A percentile compares a stretch with the other conserved stretches of the same genome.
These are phyloP conservation scores for Tenebrosternarchus preto DNA, from an alignment of 2,113 vertebrate species.

Conservation along the genomic window DNA sequence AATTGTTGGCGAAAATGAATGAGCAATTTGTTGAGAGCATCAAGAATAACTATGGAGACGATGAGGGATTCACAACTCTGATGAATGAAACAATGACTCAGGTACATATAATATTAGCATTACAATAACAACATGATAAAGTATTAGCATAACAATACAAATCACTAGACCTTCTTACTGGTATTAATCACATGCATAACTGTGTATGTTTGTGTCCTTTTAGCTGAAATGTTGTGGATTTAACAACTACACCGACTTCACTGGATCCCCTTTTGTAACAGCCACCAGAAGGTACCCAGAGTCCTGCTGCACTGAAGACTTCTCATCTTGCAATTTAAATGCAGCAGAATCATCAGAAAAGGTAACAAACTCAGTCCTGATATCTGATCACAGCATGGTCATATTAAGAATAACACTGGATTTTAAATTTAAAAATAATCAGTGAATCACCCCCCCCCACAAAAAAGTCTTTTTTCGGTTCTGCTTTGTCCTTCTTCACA, in stretches of 20 bases:
- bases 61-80: conserved; percentile 43
- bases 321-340: accelerated
- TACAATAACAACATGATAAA: neutral
- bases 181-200: neutral
- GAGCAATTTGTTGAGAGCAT: conserved; percentile 46
- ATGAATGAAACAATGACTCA: conserved; percentile 63
- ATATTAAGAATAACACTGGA: neutral
- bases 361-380: no score
- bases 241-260: conserved; percentile 60
- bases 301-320: neutral
- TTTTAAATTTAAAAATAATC: no score
- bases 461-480: conserved; percentile 26
- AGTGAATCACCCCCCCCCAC: no score
- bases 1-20: conserved; percentile 53
- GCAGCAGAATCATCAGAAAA: neutral
- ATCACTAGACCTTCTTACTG: neutral
- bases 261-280: conserved; percentile 42
- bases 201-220: neutral
- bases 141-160: no score
- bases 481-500: neutral
- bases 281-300: neutral
- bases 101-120: conserved; percentile 52
- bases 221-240: conserved; percentile 65
- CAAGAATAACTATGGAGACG: conserved; percentile 41
- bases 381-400: neutral